Evolutionary conservation across 2,113 vertebrate species (phyloP), one percentile per base, ranked within the genome.

Genomic region (Calyptomena viridis): DNA sequence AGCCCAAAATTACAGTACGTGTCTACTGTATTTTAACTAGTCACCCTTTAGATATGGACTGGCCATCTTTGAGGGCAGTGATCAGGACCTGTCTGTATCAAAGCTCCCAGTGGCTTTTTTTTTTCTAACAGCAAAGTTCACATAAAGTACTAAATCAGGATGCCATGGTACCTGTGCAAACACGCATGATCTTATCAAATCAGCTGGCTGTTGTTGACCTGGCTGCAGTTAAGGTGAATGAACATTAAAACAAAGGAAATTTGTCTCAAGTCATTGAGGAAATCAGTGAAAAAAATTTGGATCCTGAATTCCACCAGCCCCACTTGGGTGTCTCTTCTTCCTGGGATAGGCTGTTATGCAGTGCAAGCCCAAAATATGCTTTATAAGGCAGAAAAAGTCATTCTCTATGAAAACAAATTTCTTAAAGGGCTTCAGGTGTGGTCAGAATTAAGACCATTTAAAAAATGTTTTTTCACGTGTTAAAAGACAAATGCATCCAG

Each of bases 321-420:
- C 2, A 2, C 53, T 52, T 21, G 12, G 47, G 53, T 90, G 49
- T n/a, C 50, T 71, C 75, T 67, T 12, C 56, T 71, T 75, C 55
- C n/a, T 35, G 33, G 42, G 49, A 19, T 5, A 73, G 0, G 1
- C 30, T 27, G 9, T 33, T 49, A 16, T 0, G 24, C 40, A 66
- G 19, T 8, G 31, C 63, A 66, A 50, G 15, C n/a, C 42, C 73
- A 59, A 95, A 84, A 78, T 12, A 28, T 0, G 2, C 33, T 67
- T 73, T 42, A 14, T 14, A 74, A 25, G 28, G n/a, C 50, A 91
- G 55, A 77, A 66, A 39, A 4, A 68, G 17, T 11, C 37, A 37
- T 68, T 73, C 33, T 76, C 27, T 40, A 5, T 3, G 7, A 52
- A 6, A 16, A 8, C 13, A 67, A 62, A 39, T 16, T 50, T 53